Evolutionary conservation across 2,113 vertebrate genomes (phyloP).

Genomic region (Perccottus glenii): DNA sequence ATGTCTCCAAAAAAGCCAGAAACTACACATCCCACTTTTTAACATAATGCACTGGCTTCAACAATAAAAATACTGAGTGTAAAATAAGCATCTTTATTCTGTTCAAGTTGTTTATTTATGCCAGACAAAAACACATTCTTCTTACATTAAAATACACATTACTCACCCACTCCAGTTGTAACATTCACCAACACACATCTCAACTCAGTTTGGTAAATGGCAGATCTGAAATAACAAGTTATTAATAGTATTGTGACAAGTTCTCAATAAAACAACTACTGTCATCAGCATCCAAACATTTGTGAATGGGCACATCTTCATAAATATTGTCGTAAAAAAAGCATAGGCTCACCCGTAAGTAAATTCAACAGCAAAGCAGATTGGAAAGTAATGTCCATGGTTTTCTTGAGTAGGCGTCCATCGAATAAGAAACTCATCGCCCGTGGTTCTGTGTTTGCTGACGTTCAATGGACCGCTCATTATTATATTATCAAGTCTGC

Average conservation of each 20-base stretch:
- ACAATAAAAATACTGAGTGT: too few species aligned
- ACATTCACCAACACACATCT: slow-evolving; percentile 65
- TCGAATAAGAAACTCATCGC: slow-evolving; percentile 45
- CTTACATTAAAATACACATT: background rate
- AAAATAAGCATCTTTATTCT: too few species aligned
- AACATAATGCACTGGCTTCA: too few species aligned
- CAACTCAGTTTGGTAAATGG: slow-evolving; percentile 72
- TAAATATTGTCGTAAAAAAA: background rate
- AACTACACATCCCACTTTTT: too few species aligned
- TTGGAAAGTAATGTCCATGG: slow-evolving; percentile 45
- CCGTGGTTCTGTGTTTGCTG: slow-evolving; percentile 40
- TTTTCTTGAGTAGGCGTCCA: slow-evolving; percentile 61
- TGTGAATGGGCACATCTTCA: too few species aligned
- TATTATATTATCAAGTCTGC: slow-evolving; percentile 57
- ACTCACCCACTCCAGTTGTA: slow-evolving; percentile 27
- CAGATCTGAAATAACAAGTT: slow-evolving; percentile 31
- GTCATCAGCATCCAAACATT: too few species aligned
- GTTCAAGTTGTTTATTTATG: too few species aligned
- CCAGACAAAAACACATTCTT: background rate
- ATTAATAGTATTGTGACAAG: too few species aligned
- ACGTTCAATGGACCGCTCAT: slow-evolving; percentile 59
- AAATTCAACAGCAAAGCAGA: slow-evolving; percentile 73
- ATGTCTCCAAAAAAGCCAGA: too few species aligned
- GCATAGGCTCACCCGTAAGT: slow-evolving; percentile 33
- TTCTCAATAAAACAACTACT: too few species aligned